Base-by-base conservation (phyloP, 2,797 vertebrate species). In the Amblyraja radiata region DNA sequence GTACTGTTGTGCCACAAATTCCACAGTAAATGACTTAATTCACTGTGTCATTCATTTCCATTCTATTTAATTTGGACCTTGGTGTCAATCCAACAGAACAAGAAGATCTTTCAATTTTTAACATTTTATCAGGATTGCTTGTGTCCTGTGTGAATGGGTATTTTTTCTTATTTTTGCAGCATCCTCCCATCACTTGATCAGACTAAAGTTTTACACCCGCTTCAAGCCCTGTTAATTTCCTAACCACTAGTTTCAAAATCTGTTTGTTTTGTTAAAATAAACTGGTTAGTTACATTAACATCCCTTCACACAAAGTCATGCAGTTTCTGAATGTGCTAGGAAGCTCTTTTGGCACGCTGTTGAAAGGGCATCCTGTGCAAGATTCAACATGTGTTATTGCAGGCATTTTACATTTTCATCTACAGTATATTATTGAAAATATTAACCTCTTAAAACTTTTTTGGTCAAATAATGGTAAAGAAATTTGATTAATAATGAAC, bases 31-130 rank as follows among this genome's bases (percentile, higher is more conserved):
- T 74, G 65, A 46, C 6, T 39, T 76, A 54, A 54, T 92, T 92
- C 68, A 54, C 46, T 25, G 32, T 71, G 23, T 25, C 68, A 54
- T 39, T 68, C 61, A 36, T 23, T 92, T 73, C 71, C 73, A 28
- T 54, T 91, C 23, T 58, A 23, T 76, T 92, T n/a, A 54, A 76
- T n/a, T 92, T 28, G 54, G 39, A 58, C 73, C 13, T 28, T 76
- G 46, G 23, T 76, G 65, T 76, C 90, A 76, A 13, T 16, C 46
- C 39, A 76, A 46, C 23, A 28, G 90, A 76, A 74, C 71, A 92
- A 76, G 71, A 23, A 92, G 21, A 46, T 25, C 90, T 74, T 92
- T 92, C 25, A 92, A 74, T 46, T 54, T 58, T 74, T 36, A 92
- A 76, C 39, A 16, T 92, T 74, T 76, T 73, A 54, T 76, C 7